These are phyloP conservation scores for Colletes collaris DNA, from an alignment of 2,888 invertebrate species.

Conservation along the genomic window DNA sequence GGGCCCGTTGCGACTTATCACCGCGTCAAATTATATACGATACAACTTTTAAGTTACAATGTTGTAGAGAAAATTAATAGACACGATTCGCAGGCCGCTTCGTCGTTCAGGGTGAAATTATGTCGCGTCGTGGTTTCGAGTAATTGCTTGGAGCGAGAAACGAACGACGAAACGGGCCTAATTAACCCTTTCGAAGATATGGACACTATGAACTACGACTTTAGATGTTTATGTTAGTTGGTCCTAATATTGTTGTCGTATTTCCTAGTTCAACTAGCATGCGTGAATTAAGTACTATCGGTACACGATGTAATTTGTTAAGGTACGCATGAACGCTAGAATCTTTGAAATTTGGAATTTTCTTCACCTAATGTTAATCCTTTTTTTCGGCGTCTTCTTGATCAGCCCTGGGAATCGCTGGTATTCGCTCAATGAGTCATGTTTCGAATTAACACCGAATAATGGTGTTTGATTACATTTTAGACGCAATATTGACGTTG, in stretches of 20 bases:
- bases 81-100: constrained; percentile 36
- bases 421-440: too few species aligned
- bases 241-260: constrained; percentile 5
- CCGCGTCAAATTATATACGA: constrained; percentile 39
- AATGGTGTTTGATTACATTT: neutral
- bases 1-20: constrained; percentile 49
- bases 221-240: constrained; percentile 20
- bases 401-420: too few species aligned
- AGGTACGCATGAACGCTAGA: too few species aligned
- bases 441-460: neutral
- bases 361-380: too few species aligned
- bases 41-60: constrained; percentile 23
- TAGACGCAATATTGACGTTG: neutral
- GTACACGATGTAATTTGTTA: too few species aligned
- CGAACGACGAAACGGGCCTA: neutral
- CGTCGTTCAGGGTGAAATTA: constrained; percentile 27
- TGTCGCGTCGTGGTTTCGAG: constrained; percentile 30
- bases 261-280: neutral
- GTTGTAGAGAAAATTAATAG: constrained; percentile 44
- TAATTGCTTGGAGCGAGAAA: constrained; percentile 19
- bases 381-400: too few species aligned
- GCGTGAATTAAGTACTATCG: too few species aligned
- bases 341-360: too few species aligned
- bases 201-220: constrained; percentile 8
- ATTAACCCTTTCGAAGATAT: neutral